Evolutionary conservation across 2,888 invertebrate genomes (phyloP), one percentile per base, ranked within the genome.

Genomic region (Emmelina monodactyla): DNA sequence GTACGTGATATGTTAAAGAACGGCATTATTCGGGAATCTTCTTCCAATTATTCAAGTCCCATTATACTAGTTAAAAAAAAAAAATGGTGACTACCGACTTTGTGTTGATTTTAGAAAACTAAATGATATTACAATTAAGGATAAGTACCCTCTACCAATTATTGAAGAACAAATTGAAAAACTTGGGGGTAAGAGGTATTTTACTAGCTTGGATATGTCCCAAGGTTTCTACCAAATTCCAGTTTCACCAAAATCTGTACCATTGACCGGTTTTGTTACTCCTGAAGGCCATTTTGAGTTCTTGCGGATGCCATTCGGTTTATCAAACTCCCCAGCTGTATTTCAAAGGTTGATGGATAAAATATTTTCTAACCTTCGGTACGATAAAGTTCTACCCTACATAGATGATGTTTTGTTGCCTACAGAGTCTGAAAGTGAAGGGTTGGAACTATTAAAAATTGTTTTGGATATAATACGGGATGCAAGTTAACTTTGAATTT

Each of bases 61-160:
- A 37, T 49, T 1, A 43, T 53, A 6, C 28, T 51, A 3, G 47
- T 47, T 0, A 45, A 41, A 14, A 50, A 51, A n/a, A n/a, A 16
- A 49, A 50, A 43, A 44, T n/a, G 43, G 51, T 1, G 49, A 49
- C 2, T 37, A 34, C 22, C 37, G 53, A 2, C 25, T 51, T 1
- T 53, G 50, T 29, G 39, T 49, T 9, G 54, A 52, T 19, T 51
- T 49, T 28, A 37, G 50, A 1, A 45, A 39, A 1, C 22, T 52
- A 5, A 50, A 52, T 22, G 34, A 41, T 0, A 41, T 48, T 1
- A 51, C 51, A 0, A 12, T 51, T 0, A 40, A 39, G 14, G 51
- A 53, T 31, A 42, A 49, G n/a, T 50, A 37, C 33, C 50, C 49
- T 0, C 31, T 51, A 6, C 51, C 50, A 0, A 41, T 48, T 14